phyloP scores from a whole-genome alignment of 1,140 invertebrate species.

The Hirudo medicinalis region DNA sequence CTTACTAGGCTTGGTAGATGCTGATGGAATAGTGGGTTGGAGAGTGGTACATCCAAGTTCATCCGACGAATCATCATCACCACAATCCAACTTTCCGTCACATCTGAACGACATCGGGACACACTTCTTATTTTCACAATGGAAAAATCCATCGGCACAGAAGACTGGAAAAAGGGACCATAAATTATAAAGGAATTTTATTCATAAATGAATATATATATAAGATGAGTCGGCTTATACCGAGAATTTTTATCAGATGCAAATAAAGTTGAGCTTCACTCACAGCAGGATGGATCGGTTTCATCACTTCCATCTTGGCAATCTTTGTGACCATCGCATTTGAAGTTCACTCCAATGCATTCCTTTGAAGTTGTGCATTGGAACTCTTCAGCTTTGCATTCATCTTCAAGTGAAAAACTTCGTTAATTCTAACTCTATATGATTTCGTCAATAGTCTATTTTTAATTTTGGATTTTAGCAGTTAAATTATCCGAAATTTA shows the following conservation, averaged over 20 bases:
- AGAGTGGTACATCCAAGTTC: conserved; percentile 26
- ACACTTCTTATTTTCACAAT: conserved; percentile 25
- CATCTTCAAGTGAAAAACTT: conserved; percentile 2
- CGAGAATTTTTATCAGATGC: background rate
- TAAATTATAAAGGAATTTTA: too few species aligned
- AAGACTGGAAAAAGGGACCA: too few species aligned
- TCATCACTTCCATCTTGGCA: conserved; percentile 56
- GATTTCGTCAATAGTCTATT: too few species aligned
- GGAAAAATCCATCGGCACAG: conserved; percentile 22
- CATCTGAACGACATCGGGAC: conserved; percentile 25
- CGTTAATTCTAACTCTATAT: conserved; percentile 8
- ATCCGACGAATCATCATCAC: conserved; percentile 25
- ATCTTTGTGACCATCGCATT: conserved; percentile 58
- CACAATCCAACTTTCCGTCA: conserved; percentile 29
- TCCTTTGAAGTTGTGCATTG: conserved; percentile 6
- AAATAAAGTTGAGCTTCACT: conserved; percentile 9
- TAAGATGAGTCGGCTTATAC: background rate
- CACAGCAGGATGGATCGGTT: conserved; percentile 38
- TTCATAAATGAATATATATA: background rate
- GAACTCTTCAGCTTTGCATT: conserved; percentile 15
- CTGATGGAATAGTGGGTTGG: background rate
- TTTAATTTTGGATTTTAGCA: too few species aligned
- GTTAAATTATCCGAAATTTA: too few species aligned
- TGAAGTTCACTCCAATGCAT: conserved; percentile 34
- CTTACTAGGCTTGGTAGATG: background rate